These are phyloP conservation scores for Drosophila mimetica DNA, from an alignment of 2,888 invertebrate species.

Conservation along the genomic window DNA sequence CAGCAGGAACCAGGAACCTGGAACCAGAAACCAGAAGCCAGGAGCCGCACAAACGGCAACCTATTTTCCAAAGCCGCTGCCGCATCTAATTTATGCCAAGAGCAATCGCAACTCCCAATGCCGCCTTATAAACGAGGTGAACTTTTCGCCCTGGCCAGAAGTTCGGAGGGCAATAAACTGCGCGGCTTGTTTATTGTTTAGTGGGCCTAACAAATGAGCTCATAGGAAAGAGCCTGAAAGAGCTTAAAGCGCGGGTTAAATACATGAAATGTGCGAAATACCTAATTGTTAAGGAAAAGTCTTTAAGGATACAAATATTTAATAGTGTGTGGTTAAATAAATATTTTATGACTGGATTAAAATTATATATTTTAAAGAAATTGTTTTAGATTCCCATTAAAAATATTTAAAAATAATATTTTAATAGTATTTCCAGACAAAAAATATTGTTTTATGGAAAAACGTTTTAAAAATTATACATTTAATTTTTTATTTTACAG, in stretches of 20 bases:
- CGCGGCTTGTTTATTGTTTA: constrained; percentile 41
- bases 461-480: too few species aligned
- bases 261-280: too few species aligned
- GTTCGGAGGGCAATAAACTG: constrained; percentile 76
- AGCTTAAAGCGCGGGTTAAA: background rate
- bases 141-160: constrained; percentile 39
- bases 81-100: constrained; percentile 75
- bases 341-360: too few species aligned
- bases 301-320: too few species aligned
- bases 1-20: constrained; percentile 10
- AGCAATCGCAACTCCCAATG: constrained; percentile 60
- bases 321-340: too few species aligned
- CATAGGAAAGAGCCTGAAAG: constrained; percentile 8
- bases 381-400: too few species aligned
- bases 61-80: constrained; percentile 51
- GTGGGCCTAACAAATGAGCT: constrained; percentile 21
- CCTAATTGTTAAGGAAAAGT: too few species aligned
- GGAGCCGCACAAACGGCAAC: constrained; percentile 49
- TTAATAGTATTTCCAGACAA: too few species aligned
- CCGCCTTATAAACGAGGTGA: constrained; percentile 44
- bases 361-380: too few species aligned
- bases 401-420: too few species aligned
- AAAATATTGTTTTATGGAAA: too few species aligned
- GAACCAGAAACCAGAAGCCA: background rate
- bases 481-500: background rate